phyloP scores from a whole-genome alignment of 2,797 vertebrate species.

The Arremon aurantiirostris region DNA sequence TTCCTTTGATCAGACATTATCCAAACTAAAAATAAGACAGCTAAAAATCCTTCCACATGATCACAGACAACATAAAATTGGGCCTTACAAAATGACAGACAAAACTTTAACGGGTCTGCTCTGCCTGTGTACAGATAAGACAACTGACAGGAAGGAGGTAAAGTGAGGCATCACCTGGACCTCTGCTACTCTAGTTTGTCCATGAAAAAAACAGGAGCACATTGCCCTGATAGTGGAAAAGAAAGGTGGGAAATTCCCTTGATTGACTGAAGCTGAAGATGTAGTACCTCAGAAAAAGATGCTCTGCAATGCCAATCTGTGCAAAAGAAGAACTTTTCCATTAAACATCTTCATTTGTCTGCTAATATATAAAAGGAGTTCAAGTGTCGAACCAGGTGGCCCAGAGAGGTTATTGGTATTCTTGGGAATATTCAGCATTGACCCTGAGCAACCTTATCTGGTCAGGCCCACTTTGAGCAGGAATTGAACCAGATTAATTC shows the following conservation, averaged over 20 bases:
- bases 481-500: background rate
- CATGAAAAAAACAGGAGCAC: background rate
- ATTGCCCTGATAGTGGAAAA: background rate
- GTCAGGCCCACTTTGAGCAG: background rate
- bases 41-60: background rate
- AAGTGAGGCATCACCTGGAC: background rate
- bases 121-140: background rate
- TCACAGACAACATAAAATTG: background rate
- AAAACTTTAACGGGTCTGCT: background rate
- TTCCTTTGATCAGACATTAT: slow-evolving; percentile 28
- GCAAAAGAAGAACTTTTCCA: background rate
- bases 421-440: background rate
- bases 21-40: background rate
- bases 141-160: background rate
- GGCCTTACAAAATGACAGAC: background rate
- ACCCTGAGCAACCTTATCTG: background rate
- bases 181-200: background rate
- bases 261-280: background rate
- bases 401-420: background rate
- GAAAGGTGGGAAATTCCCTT: background rate
- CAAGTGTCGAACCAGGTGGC: background rate
- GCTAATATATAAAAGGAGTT: background rate
- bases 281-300: background rate
- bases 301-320: background rate
- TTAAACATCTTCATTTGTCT: background rate